These are phyloP conservation scores for Streptopelia turtur DNA, from an alignment of 2,797 vertebrate genomes.

Conservation along the genomic window DNA sequence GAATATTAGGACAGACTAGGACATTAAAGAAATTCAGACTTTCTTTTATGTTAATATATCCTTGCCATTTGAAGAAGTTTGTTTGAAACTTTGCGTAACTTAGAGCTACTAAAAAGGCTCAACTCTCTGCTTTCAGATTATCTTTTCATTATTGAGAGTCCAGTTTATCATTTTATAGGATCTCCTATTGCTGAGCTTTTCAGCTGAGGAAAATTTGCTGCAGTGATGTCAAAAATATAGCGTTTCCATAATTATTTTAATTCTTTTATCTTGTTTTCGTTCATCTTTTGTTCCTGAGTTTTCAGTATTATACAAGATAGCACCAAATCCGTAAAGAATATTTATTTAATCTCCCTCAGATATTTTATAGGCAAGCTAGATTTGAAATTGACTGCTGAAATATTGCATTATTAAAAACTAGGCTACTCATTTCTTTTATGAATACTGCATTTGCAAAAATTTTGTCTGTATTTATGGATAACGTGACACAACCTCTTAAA, in stretches of 20 bases:
- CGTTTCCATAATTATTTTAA: background rate
- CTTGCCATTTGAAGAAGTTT: background rate
- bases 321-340: background rate
- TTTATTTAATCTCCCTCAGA: background rate
- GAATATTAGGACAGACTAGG: background rate
- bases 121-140: background rate
- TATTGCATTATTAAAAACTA: background rate
- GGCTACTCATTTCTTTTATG: background rate
- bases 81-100: background rate
- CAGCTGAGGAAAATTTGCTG: background rate
- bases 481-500: background rate
- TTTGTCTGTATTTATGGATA: background rate
- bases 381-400: background rate
- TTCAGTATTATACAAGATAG: background rate
- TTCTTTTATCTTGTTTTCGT: background rate
- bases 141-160: background rate
- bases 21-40: background rate
- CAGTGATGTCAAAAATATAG: background rate
- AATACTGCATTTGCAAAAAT: background rate
- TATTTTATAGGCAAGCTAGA: background rate
- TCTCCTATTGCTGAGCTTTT: background rate
- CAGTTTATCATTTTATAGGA: background rate
- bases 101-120: background rate
- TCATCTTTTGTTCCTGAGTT: background rate
- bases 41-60: background rate